Conservation (phyloP, 2,888 invertebrate genomes). For the Lasioglossum vierecki region DNA sequence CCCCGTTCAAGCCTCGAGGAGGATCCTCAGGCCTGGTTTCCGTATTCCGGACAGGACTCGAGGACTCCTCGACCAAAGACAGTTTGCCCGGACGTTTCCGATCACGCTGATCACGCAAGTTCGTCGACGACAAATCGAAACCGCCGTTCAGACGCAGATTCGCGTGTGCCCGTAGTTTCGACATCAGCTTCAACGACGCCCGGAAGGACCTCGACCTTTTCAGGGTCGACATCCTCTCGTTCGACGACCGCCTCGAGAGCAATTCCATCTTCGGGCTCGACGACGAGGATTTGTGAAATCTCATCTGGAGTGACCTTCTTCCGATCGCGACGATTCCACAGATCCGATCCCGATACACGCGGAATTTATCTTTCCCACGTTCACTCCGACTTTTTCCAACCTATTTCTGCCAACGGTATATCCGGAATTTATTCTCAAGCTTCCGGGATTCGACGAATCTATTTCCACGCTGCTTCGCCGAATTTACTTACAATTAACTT, state of each 20-base stretch:
- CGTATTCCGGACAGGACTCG: background rate
- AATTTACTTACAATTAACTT: background rate
- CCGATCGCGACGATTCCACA: background rate
- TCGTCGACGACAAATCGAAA: slow-evolving; percentile 66
- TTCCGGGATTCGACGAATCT: background rate
- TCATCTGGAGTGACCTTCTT: slow-evolving; percentile 74
- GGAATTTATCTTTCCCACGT: background rate
- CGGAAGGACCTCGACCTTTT: slow-evolving; percentile 81
- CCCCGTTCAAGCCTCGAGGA: background rate
- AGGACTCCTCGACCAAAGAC: slow-evolving; percentile 10
- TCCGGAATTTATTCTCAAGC: background rate
- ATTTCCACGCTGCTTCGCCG: background rate
- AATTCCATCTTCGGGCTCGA: slow-evolving; percentile 80
- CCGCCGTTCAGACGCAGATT: slow-evolving; percentile 63
- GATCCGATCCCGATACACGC: background rate
- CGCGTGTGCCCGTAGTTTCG: slow-evolving; percentile 78
- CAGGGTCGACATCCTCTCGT: slow-evolving; percentile 74
- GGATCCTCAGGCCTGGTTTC: background rate
- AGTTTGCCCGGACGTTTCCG: slow-evolving; percentile 10
- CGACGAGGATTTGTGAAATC: slow-evolving; percentile 73
- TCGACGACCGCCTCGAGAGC: slow-evolving; percentile 71
- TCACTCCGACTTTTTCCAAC: background rate
- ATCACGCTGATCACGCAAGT: slow-evolving; percentile 38
- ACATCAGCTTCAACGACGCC: slow-evolving; percentile 80
- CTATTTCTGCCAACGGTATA: background rate